Evolutionary conservation across 2,797 vertebrate species (phyloP), one percentile per base, ranked within the genome.

Genomic region (Mallotus villosus): DNA sequence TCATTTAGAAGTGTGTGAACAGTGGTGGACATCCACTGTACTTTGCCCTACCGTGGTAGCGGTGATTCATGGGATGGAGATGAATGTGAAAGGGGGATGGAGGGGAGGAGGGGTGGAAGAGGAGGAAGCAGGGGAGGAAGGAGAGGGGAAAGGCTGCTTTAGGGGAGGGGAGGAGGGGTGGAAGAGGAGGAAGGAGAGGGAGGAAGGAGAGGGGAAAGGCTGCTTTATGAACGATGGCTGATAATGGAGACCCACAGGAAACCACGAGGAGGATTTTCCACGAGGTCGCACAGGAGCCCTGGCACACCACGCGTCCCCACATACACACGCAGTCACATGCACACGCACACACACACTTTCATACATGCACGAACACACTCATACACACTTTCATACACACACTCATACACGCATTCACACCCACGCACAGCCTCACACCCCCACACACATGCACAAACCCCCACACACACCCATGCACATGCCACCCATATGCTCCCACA

Each of bases 171-270:
- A 90, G 89, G 85, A 85, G 84, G 82, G 80, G 84, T 84, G 89
- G 88, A 91, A 89, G 88, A 79, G 73, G 84, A 89, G 88, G 89
- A 90, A 90, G 78, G 75, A 85, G 86, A 84, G 82, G 86, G 89
- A n/a, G 89, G 88, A 91, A 90, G 84, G 83, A 68, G 76, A 80
- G 89, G 84, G 88, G 88, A 75, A 86, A 86, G 86, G 86, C 87
- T 90, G 88, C 81, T 86, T 87, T 86, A 85, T 88, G 87, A 86
- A 90, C 84, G 74, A 83, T 79, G 83, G 84, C 89, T 90, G 89
- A 90, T 92, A 90, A 90, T 90, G 89, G 88, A 84, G 88, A 90
- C 82, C 82, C 86, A 89, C 90, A 92, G 91, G 91, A 92, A 92
- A 90, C 84, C 37, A 79, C 82, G 88, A 87, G 84, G 83, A 90